Percentiles rank a stretch among this genome's conserved stretches.
phyloP scores from a whole-genome alignment of 2,797 vertebrate species.

The Dromococcyx pavoninus region DNA sequence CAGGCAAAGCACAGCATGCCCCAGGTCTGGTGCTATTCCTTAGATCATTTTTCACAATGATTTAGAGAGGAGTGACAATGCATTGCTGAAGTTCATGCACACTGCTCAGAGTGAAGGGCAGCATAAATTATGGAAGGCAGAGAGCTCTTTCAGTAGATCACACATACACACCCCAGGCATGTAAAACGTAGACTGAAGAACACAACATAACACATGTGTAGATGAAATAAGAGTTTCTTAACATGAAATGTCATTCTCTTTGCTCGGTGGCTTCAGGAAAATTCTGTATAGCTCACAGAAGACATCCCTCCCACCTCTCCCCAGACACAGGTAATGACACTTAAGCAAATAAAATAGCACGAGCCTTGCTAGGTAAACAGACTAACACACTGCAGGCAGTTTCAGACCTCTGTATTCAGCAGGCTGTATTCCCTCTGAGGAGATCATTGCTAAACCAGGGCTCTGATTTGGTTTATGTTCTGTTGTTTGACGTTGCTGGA shows the following conservation, averaged over 20 bases:
- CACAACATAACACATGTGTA: not conserved
- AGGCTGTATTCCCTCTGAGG: not conserved
- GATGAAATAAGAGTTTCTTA: not conserved
- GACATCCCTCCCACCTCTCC: not conserved
- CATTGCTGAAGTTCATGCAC: not conserved
- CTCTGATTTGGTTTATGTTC: not conserved
- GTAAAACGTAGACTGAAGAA: slow-evolving; percentile 13
- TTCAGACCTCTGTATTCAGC: not conserved
- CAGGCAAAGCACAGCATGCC: not conserved
- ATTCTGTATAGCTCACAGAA: not conserved
- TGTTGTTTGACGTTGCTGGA: not conserved
- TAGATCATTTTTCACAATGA: slow-evolving; percentile 27
- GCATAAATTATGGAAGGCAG: slow-evolving; percentile 42
- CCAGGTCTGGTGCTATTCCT: not conserved
- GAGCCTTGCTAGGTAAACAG: slow-evolving; percentile 9
- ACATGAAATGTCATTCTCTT: not conserved
- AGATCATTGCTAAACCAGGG: not conserved
- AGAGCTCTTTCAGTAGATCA: not conserved
- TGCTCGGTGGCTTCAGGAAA: not conserved
- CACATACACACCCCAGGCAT: not conserved
- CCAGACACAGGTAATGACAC: slow-evolving; percentile 2
- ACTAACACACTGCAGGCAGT: not conserved
- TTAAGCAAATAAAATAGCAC: slow-evolving; percentile 14
- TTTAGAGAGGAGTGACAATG: slow-evolving; percentile 24
- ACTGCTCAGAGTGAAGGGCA: slow-evolving; percentile 17